A percentile compares a stretch with the other conserved stretches of the same genome.
Evolutionary conservation across 23 tunicate genomes (phyloP).

Genomic region (Halocynthia aurantium): DNA sequence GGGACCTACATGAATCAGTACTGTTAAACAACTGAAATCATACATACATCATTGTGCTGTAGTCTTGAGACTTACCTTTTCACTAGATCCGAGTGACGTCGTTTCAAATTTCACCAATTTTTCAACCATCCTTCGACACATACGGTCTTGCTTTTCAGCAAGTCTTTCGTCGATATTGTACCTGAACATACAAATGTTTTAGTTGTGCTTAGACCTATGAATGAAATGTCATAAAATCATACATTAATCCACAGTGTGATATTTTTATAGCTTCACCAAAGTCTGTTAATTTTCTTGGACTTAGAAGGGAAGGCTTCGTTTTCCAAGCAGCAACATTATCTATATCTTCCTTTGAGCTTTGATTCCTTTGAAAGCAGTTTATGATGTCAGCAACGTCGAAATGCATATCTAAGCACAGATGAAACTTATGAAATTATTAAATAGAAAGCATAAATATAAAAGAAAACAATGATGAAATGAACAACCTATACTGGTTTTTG

Average conservation of each 20-base stretch:
- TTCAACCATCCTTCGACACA: constrained; percentile 37
- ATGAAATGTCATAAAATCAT: background rate
- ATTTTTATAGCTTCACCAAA: constrained; percentile 9
- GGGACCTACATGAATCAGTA: constrained; percentile 22
- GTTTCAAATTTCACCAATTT: constrained; percentile 64
- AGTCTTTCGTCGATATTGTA: constrained; percentile 45
- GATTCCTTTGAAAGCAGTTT: too few species aligned
- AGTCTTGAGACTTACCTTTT: background rate
- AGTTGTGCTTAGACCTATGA: background rate
- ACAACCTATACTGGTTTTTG: background rate
- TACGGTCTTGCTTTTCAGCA: constrained; percentile 36
- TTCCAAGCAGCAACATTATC: too few species aligned
- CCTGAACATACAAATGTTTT: constrained; percentile 5
- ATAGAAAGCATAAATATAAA: background rate
- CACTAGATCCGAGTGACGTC: constrained; percentile 40
- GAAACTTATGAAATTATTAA: background rate
- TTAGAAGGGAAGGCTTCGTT: background rate
- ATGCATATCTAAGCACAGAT: constrained; percentile 7
- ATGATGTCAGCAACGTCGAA: constrained; percentile 5
- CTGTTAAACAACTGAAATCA: background rate
- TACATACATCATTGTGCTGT: too few species aligned
- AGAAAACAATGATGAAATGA: background rate
- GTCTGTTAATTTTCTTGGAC: constrained; percentile 4
- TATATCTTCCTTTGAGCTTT: too few species aligned
- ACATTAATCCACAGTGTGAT: constrained; percentile 10